These are phyloP conservation scores for Papio anubis DNA, from an alignment of 2,113 vertebrate genomes.

Conservation along the genomic window DNA sequence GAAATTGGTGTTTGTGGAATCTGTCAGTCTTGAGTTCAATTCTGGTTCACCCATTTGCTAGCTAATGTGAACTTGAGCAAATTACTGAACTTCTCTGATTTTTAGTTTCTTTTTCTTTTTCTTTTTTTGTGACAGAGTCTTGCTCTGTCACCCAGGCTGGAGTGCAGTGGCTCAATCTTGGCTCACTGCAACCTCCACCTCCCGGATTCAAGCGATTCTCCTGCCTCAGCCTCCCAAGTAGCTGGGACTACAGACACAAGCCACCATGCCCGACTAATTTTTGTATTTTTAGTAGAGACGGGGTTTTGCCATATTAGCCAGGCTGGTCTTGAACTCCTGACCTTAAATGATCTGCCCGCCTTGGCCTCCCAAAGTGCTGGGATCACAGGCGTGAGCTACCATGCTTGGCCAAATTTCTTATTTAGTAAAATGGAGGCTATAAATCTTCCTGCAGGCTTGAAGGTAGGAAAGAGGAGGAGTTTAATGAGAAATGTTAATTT, in stretches of 20 bases:
- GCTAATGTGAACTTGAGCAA: background rate
- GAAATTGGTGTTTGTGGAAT: background rate
- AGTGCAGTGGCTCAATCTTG: background rate
- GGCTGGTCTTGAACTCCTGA: background rate
- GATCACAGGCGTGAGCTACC: background rate
- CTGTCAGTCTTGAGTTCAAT: conserved; percentile 5
- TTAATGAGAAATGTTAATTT: conserved; percentile 44
- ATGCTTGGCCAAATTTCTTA: background rate
- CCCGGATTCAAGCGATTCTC: background rate
- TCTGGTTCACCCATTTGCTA: conserved; percentile 32
- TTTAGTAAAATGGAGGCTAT: conserved; percentile 43
- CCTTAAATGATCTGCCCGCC: background rate
- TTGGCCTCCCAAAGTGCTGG: background rate
- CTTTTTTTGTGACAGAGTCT: background rate
- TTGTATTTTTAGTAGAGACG: no score
- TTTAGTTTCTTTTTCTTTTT: background rate
- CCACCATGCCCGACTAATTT: no score
- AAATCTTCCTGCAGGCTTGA: conserved; percentile 3
- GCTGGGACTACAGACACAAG: no score
- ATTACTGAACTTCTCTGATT: background rate
- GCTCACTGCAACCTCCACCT: background rate
- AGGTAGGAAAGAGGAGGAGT: background rate
- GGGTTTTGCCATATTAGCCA: no score
- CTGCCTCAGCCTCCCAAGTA: background rate
- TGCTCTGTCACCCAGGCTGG: background rate